Evolutionary conservation across 2,113 vertebrate species (phyloP).

Genomic region (Pygoscelis antarcticus): DNA sequence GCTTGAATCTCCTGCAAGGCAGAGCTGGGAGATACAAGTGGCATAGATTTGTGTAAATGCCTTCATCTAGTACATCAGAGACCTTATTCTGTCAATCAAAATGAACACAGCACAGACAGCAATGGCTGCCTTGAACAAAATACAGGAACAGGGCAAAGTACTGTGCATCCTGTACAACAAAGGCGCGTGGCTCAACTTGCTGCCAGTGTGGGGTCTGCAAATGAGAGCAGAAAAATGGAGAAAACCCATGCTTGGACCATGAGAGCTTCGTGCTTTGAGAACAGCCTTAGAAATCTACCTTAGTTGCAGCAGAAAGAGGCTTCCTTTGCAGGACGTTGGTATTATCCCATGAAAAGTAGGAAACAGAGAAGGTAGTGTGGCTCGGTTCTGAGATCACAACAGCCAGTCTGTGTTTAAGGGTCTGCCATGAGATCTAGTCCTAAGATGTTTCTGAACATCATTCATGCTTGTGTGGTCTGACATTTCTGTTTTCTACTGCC

Average conservation of each 20-base stretch:
- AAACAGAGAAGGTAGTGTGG: neutral
- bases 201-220: neutral
- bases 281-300: neutral
- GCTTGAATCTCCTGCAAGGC: neutral
- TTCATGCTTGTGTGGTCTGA: neutral
- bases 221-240: neutral
- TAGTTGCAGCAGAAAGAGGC: neutral
- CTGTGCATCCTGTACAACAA: neutral
- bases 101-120: neutral
- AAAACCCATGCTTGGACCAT: neutral
- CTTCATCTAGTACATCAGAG: neutral
- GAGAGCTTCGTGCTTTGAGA: neutral
- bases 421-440: neutral
- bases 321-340: neutral
- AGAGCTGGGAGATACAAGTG: neutral
- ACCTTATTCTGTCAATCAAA: neutral
- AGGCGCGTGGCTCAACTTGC: rapidly evolving
- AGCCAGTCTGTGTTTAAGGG: neutral
- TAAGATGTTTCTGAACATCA: neutral
- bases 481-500: neutral
- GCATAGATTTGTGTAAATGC: neutral
- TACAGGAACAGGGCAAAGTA: neutral
- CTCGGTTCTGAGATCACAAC: neutral
- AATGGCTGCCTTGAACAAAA: neutral
- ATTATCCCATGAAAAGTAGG: neutral